phyloP scores from a whole-genome alignment of 2,113 vertebrate species.

The Manacus vitellinus region DNA sequence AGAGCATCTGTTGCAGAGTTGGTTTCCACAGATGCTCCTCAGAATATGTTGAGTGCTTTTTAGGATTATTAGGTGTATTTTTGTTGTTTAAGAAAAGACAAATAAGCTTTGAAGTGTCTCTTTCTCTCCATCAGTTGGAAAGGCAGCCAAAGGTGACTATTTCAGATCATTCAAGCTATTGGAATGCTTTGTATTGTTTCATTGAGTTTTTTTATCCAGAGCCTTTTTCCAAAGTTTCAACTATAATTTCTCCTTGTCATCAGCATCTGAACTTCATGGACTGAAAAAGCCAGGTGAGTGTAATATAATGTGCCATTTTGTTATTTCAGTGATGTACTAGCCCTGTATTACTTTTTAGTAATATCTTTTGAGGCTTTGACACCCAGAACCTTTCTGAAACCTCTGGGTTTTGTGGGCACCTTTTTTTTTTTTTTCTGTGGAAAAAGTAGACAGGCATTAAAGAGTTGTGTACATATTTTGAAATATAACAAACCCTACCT shows the following conservation, averaged over 20 bases:
- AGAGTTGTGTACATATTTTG: not conserved
- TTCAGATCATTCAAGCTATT: not conserved
- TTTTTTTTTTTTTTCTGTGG: not conserved
- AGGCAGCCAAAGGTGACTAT: not conserved
- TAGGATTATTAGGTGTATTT: not conserved
- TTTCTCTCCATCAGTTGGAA: not conserved
- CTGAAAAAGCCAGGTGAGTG: not conserved
- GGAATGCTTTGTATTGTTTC: not conserved
- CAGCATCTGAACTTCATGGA: not conserved
- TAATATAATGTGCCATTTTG: not conserved
- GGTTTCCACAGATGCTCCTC: not conserved
- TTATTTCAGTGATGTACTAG: not conserved
- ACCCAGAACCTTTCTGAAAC: not conserved
- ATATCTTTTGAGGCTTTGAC: not conserved
- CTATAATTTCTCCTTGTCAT: not conserved
- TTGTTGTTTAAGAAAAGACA: not conserved
- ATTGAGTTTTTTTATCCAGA: not conserved
- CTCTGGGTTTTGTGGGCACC: not conserved
- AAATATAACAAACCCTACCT: not conserved
- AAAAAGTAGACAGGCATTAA: not conserved
- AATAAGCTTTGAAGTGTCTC: not conserved
- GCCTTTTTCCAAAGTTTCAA: not conserved
- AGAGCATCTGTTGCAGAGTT: not conserved
- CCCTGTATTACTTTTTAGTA: not conserved
- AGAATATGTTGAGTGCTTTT: not conserved